phyloP scores from a whole-genome alignment of 2,888 invertebrate species.

The Saturnia japonica region DNA sequence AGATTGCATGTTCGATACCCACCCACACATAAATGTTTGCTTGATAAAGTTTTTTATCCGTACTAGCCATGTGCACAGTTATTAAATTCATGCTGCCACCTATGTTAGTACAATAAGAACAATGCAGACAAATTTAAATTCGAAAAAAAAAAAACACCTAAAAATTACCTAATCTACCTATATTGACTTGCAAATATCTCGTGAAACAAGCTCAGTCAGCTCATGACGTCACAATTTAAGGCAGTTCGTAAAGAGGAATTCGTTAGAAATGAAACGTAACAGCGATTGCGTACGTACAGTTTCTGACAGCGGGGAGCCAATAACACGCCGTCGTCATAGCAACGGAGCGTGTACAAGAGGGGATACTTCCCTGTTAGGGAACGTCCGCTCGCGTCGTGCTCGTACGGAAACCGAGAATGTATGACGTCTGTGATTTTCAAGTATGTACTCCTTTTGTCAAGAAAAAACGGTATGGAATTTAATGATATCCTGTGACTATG shows the following conservation, averaged over 20 bases:
- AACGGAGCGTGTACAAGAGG: slow-evolving; percentile 62
- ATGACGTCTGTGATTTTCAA: slow-evolving; percentile 55
- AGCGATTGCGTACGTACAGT: slow-evolving; percentile 46
- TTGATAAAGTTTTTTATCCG: too few species aligned
- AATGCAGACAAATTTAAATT: too few species aligned
- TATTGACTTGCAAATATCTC: background rate
- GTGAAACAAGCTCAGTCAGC: slow-evolving; percentile 29
- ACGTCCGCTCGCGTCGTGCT: slow-evolving; percentile 55
- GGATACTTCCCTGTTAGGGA: slow-evolving; percentile 61
- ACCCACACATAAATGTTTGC: too few species aligned
- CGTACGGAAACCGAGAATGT: slow-evolving; percentile 61
- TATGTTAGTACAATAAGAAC: too few species aligned
- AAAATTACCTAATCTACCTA: too few species aligned
- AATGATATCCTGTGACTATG: slow-evolving; percentile 7
- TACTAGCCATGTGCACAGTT: too few species aligned
- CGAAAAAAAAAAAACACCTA: too few species aligned
- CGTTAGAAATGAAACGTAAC: slow-evolving; percentile 37
- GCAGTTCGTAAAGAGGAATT: slow-evolving; percentile 40
- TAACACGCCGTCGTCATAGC: slow-evolving; percentile 72
- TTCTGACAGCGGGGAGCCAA: slow-evolving; percentile 70
- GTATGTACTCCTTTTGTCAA: slow-evolving; percentile 24
- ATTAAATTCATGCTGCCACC: too few species aligned
- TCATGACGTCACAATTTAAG: slow-evolving; percentile 44
- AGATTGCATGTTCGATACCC: too few species aligned
- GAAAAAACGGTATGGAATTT: slow-evolving; percentile 17